Conservation (phyloP, 2,797 vertebrate genomes). For the Siniperca scherzeri region DNA sequence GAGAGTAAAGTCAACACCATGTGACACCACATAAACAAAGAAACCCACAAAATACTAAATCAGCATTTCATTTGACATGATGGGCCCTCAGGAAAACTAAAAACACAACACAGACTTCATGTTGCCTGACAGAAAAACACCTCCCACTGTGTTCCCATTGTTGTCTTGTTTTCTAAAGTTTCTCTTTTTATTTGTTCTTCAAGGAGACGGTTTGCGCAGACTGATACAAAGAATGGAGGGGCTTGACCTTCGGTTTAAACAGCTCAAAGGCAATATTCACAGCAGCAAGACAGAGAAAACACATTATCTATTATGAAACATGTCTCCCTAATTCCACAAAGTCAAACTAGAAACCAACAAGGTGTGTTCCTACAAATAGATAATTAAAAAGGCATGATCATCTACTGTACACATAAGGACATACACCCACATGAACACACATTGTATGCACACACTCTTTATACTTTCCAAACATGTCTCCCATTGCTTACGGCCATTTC, state of each 20-base stretch:
- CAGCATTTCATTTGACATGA: conserved; percentile 38
- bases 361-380: background rate
- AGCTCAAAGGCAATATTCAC: conserved; percentile 39
- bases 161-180: conserved; percentile 62
- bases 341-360: conserved; percentile 6
- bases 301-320: conserved; percentile 28
- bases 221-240: conserved; percentile 10
- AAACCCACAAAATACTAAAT: conserved; percentile 45
- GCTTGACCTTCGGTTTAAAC: conserved; percentile 50
- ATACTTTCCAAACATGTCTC: background rate
- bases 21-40: conserved; percentile 49
- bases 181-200: conserved; percentile 48
- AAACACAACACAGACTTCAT: conserved; percentile 41
- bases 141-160: conserved; percentile 50
- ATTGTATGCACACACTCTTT: too few relatives aligned
- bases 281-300: conserved; percentile 27
- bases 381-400: background rate
- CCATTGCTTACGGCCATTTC: background rate
- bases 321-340: background rate
- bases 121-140: conserved; percentile 46
- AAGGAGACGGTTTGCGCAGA: conserved; percentile 28
- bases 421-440: background rate
- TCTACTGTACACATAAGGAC: background rate
- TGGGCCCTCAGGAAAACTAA: conserved; percentile 30
- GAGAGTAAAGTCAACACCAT: conserved; percentile 55